Evolutionary conservation across 1,140 invertebrate genomes (phyloP).

Genomic region (Dysdera silvatica): DNA sequence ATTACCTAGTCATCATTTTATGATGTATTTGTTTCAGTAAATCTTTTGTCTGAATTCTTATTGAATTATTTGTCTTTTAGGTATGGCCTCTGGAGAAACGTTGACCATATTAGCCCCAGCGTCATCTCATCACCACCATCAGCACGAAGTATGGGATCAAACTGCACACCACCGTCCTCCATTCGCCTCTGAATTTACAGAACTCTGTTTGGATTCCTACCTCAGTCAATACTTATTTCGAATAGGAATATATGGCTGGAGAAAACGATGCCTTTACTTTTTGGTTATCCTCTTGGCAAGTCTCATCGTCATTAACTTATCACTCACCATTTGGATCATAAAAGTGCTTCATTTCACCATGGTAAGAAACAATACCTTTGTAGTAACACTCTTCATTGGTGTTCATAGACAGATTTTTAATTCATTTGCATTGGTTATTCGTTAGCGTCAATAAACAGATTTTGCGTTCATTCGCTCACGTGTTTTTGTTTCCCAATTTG

Average conservation of each 20-base stretch:
- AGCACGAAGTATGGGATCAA: conserved; percentile 14
- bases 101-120: conserved; percentile 5
- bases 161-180: not conserved
- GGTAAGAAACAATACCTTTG: no score
- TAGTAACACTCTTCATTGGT: not conserved
- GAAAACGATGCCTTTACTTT: conserved; percentile 78
- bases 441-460: not conserved
- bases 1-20: no score
- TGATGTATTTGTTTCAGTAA: no score
- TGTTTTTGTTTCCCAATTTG: no score
- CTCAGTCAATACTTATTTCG: conserved; percentile 18
- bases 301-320: conserved; percentile 82
- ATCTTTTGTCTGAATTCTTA: no score
- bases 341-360: conserved; percentile 84
- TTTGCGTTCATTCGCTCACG: no score
- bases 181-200: not conserved
- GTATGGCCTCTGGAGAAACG: conserved; percentile 3
- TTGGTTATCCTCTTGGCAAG: conserved; percentile 73
- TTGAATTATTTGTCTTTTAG: conserved; percentile 1
- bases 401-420: not conserved
- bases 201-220: conserved; percentile 17
- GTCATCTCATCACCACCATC: no score
- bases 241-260: conserved; percentile 91
- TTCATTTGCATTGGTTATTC: not conserved
- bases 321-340: conserved; percentile 91